A percentile compares a stretch with the other conserved stretches of the same genome.
phyloP scores from a whole-genome alignment of 2,888 invertebrate species.

The Crioceris asparagi region DNA sequence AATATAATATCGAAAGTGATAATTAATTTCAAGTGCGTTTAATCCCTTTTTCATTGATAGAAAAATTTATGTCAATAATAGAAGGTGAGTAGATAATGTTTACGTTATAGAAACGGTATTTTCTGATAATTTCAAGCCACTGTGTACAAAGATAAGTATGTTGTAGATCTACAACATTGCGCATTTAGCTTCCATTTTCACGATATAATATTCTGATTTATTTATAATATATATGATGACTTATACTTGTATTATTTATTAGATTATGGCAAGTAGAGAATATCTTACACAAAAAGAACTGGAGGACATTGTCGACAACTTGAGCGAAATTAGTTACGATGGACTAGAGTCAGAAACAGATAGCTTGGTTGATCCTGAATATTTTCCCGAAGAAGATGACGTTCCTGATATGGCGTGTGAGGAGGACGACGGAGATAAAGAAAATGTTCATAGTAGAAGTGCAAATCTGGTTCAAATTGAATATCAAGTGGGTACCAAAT shows the following conservation, averaged over 20 bases:
- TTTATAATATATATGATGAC: background rate
- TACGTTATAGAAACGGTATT: no score
- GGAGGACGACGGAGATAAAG: background rate
- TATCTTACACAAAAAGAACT: background rate
- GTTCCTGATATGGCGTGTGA: background rate
- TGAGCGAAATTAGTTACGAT: background rate
- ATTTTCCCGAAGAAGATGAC: slow-evolving; percentile 1
- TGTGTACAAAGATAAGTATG: background rate
- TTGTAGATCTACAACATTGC: background rate
- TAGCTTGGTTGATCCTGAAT: slow-evolving; percentile 1
- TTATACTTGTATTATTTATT: background rate
- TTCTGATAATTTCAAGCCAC: no score
- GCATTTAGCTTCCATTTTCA: background rate
- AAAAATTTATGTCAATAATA: no score
- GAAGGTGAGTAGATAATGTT: no score
- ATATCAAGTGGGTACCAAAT: background rate
- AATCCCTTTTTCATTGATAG: no score
- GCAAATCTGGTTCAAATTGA: background rate
- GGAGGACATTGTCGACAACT: background rate
- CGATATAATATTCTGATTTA: background rate
- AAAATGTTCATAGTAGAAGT: background rate
- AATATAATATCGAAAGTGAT: no score
- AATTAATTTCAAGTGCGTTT: no score
- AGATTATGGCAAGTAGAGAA: background rate
- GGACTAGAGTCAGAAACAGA: no score